Percentiles rank a stretch among this genome's conserved stretches.
Evolutionary conservation across 2,797 vertebrate species (phyloP).

Genomic region (Poecilia velifera): DNA sequence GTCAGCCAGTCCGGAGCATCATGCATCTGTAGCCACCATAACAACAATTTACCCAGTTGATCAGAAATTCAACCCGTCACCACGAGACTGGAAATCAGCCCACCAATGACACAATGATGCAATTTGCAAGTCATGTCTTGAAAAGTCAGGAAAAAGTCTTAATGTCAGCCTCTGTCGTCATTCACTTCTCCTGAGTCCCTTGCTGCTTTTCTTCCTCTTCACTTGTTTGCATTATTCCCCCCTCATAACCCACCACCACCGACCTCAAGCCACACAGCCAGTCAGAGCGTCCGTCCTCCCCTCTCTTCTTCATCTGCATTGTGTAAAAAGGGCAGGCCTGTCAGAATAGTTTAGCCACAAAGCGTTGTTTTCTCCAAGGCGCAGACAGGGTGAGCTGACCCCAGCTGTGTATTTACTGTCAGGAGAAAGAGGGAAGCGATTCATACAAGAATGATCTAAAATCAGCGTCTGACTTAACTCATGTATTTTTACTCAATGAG

Average conservation of each 20-base stretch:
- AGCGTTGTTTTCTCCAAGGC: conserved; percentile 65
- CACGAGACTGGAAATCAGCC: conserved; percentile 24
- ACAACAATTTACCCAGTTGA: conserved; percentile 39
- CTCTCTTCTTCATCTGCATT: conserved; percentile 64
- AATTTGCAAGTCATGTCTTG: not conserved
- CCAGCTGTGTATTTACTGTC: conserved; percentile 69
- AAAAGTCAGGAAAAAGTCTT: conserved; percentile 8
- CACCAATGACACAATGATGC: conserved; percentile 19
- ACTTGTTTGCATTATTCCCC: conserved; percentile 51
- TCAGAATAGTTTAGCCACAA: conserved; percentile 78
- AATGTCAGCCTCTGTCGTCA: conserved; percentile 22
- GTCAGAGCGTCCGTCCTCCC: conserved; percentile 38
- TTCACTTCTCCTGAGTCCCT: conserved; percentile 22
- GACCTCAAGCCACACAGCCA: conserved; percentile 34
- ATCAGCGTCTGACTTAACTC: conserved; percentile 32
- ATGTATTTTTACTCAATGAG: conserved; percentile 7
- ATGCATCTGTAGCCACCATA: conserved; percentile 21
- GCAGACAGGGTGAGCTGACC: conserved; percentile 67
- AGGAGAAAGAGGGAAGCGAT: conserved; percentile 40
- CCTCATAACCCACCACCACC: conserved; percentile 25
- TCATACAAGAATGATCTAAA: conserved; percentile 45
- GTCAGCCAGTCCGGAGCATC: conserved; percentile 37
- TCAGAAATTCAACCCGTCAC: conserved; percentile 38
- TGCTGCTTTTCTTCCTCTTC: conserved; percentile 24
- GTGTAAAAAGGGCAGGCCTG: conserved; percentile 80